phyloP scores from a whole-genome alignment of 2,888 invertebrate genomes.

The Cryptocheilus praepositus region DNA sequence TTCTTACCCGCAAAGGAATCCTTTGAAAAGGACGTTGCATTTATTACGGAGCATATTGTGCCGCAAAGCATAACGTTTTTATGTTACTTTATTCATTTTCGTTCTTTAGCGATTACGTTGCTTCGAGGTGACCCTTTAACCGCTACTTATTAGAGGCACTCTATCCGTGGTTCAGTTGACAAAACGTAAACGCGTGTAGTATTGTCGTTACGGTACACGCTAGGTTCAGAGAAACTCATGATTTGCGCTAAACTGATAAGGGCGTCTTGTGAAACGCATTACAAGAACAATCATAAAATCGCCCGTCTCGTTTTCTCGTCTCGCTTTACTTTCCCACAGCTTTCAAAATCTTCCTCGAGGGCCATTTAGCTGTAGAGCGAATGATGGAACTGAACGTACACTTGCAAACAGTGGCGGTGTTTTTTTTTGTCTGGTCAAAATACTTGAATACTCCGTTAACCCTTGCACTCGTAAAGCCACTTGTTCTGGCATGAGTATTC shows the following conservation, averaged over 20 bases:
- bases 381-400: no score
- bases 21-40: no score
- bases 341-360: slow-evolving; percentile 42
- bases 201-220: slow-evolving; percentile 34
- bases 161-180: slow-evolving; percentile 47
- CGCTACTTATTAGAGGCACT: slow-evolving; percentile 50
- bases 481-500: no score
- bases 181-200: slow-evolving; percentile 42
- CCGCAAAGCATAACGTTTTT: not conserved
- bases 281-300: not conserved
- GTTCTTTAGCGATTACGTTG: slow-evolving; percentile 28
- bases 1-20: no score
- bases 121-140: slow-evolving; percentile 37
- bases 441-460: no score
- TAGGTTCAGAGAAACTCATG: slow-evolving; percentile 37
- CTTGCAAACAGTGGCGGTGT: no score
- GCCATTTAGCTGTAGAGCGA: no score
- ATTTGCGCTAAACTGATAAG: slow-evolving; percentile 48
- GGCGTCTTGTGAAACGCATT: slow-evolving; percentile 20
- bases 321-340: not conserved
- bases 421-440: no score
- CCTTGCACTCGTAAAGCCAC: no score
- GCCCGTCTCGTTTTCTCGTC: slow-evolving; percentile 16
- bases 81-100: slow-evolving; percentile 4
- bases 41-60: not conserved